A percentile compares a stretch with the other conserved stretches of the same genome.
phyloP scores from a whole-genome alignment of 1,140 invertebrate genomes.

The Zaprionus tsacasi region DNA sequence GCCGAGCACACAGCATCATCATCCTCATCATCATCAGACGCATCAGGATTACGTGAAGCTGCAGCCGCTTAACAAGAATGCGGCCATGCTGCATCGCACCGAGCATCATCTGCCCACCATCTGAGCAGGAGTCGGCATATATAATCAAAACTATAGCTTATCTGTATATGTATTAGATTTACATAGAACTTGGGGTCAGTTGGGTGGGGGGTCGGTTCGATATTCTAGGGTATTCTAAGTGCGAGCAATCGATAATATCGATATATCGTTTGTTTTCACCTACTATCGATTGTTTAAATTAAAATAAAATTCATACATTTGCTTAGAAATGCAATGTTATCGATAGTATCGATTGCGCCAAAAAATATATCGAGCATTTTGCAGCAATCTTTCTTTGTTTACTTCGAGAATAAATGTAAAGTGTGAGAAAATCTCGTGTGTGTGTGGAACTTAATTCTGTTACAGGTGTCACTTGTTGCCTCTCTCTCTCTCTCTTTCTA shows the following conservation, averaged over 20 bases:
- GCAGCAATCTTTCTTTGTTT: conserved; percentile 50
- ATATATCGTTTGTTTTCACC: too few species aligned
- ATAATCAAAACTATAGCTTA: neutral
- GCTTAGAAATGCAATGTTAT: too few species aligned
- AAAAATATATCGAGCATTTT: too few species aligned
- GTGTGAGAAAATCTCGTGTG: conserved; percentile 42
- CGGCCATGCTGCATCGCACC: conserved; percentile 72
- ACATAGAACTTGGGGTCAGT: conserved; percentile 3
- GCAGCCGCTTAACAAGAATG: conserved; percentile 80
- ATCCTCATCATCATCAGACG: conserved; percentile 69
- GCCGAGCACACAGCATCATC: conserved; percentile 73
- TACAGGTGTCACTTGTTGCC: conserved; percentile 57
- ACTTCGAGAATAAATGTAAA: conserved; percentile 60
- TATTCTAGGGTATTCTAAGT: conserved; percentile 21
- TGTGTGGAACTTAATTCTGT: neutral
- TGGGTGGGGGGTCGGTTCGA: conserved; percentile 4
- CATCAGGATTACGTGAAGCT: conserved; percentile 78
- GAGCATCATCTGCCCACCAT: conserved; percentile 83
- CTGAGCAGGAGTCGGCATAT: conserved; percentile 31
- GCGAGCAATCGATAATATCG: neutral
- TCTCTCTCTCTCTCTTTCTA: neutral
- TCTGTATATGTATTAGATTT: conserved; percentile 4
- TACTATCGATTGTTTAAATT: too few species aligned
- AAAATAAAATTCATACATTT: too few species aligned
- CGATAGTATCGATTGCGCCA: too few species aligned